These are phyloP conservation scores for Phengaris arion DNA, from an alignment of 2,888 invertebrate genomes.

Conservation along the genomic window DNA sequence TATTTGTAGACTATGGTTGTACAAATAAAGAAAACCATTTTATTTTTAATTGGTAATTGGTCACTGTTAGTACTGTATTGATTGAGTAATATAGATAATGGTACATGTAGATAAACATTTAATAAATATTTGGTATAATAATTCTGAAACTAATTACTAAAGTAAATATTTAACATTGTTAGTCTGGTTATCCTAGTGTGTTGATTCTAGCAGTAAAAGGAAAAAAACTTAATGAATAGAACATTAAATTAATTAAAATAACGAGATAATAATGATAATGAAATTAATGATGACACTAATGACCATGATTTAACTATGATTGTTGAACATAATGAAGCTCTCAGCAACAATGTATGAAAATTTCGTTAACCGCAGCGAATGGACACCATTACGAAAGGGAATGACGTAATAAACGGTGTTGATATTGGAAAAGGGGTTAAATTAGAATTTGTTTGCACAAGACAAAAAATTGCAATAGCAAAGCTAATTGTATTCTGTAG, in stretches of 20 bases:
- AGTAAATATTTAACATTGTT: too few relatives aligned
- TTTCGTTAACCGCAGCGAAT: not conserved
- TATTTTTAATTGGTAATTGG: too few relatives aligned
- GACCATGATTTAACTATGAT: not conserved
- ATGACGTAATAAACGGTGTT: constrained; percentile 3
- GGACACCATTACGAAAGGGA: not conserved
- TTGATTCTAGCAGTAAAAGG: too few relatives aligned
- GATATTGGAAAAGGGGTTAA: not conserved
- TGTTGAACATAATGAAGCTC: not conserved
- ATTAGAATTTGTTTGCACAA: constrained; percentile 5
- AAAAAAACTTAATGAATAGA: too few relatives aligned
- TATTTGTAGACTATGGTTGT: not conserved
- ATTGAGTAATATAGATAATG: too few relatives aligned
- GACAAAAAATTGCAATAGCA: not conserved
- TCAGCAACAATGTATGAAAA: not conserved
- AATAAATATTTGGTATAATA: too few relatives aligned
- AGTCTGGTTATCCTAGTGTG: too few relatives aligned
- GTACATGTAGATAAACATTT: too few relatives aligned
- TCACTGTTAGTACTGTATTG: too few relatives aligned
- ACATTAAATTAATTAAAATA: too few relatives aligned
- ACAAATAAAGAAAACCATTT: not conserved
- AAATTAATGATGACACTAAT: constrained; percentile 11
- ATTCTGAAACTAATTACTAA: too few relatives aligned
- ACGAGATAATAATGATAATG: not conserved
- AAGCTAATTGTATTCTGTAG: not conserved